phyloP scores from a whole-genome alignment of 2,797 vertebrate species.

The Botia kubotai region DNA sequence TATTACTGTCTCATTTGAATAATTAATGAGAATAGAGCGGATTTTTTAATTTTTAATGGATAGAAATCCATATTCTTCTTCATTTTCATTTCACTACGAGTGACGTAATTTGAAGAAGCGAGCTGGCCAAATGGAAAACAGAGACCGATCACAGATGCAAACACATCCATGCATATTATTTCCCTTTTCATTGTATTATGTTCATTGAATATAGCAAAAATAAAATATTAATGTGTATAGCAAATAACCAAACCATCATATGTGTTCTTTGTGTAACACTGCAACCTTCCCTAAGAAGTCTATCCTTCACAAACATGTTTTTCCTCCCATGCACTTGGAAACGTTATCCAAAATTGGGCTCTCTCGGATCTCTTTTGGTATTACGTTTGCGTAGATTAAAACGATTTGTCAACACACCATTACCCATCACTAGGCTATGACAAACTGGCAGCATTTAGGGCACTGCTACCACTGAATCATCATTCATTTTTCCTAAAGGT shows the following conservation, averaged over 20 bases:
- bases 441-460: constrained; percentile 34
- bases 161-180: background rate
- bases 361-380: constrained; percentile 26
- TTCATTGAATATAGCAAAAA: background rate
- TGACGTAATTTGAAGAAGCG: constrained; percentile 69
- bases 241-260: background rate
- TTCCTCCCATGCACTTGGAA: constrained; percentile 6
- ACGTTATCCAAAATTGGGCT: constrained; percentile 30
- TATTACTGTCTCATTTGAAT: constrained; percentile 79
- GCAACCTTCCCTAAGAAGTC: background rate
- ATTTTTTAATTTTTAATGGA: constrained; percentile 82
- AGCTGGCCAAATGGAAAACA: constrained; percentile 28
- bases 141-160: background rate
- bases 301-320: background rate
- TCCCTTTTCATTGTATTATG: background rate
- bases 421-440: constrained; percentile 34
- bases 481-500: constrained; percentile 38
- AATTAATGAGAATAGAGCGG: constrained; percentile 77
- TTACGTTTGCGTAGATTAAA: constrained; percentile 43
- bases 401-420: constrained; percentile 50
- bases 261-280: background rate
- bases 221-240: too few species aligned
- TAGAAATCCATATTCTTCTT: constrained; percentile 65
- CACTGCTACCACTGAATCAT: constrained; percentile 29
- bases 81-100: constrained; percentile 72